These are phyloP conservation scores for Coelopa pilipes DNA, from an alignment of 2,888 invertebrate species.

Conservation along the genomic window DNA sequence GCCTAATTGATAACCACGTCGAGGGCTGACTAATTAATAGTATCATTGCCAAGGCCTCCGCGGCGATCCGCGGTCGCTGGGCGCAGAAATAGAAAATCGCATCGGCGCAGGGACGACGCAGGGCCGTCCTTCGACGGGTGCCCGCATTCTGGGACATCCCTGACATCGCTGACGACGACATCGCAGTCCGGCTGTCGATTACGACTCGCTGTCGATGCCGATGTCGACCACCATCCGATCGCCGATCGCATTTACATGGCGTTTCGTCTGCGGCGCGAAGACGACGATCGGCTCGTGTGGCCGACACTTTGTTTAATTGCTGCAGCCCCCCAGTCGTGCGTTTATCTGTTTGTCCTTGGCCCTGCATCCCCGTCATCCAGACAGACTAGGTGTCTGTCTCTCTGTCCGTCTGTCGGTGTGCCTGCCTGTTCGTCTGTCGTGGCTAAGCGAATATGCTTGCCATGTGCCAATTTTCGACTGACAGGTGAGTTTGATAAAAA, in stretches of 20 bases:
- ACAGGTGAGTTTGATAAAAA: slow-evolving; percentile 37
- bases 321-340: neutral
- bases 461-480: slow-evolving; percentile 19
- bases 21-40: slow-evolving; percentile 57
- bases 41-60: slow-evolving; percentile 58
- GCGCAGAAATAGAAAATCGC: slow-evolving; percentile 2
- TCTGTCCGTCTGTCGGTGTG: neutral
- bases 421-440: neutral
- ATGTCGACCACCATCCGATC: neutral
- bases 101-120: neutral
- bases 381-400: too few relatives aligned
- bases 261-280: neutral
- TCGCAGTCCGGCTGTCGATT: too few relatives aligned
- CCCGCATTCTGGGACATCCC: neutral
- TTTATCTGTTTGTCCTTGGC: neutral
- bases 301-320: slow-evolving; percentile 33
- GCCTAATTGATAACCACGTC: slow-evolving; percentile 41
- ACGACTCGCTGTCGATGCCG: neutral
- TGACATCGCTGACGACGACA: neutral
- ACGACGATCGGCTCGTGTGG: neutral
- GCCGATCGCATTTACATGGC: slow-evolving; percentile 20
- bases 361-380: neutral
- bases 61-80: slow-evolving; percentile 11
- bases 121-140: slow-evolving; percentile 8
- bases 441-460: slow-evolving; percentile 30